Conservation (phyloP, 2,888 invertebrate species). For the Nemotelus nigrinus region DNA sequence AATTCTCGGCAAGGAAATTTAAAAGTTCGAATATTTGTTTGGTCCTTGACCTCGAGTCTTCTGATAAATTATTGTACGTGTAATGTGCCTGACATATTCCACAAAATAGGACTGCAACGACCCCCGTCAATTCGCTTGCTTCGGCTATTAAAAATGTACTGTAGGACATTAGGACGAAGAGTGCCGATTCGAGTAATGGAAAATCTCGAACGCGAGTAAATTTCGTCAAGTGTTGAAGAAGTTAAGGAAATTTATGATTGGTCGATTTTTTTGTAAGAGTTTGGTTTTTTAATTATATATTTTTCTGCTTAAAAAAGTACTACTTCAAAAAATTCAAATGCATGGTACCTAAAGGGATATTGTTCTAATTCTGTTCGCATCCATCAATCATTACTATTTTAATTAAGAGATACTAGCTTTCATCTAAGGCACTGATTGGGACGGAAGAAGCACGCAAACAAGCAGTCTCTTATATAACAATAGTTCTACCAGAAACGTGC, state of each 20-base stretch:
- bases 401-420: too few species aligned
- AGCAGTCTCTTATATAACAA: too few species aligned
- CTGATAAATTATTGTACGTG: conserved; percentile 94
- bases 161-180: conserved; percentile 98
- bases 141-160: conserved; percentile 97
- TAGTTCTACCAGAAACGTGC: too few species aligned
- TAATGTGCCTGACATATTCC: conserved; percentile 99
- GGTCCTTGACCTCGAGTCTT: conserved; percentile 85
- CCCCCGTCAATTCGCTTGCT: conserved; percentile 94
- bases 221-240: conserved; percentile 80
- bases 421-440: too few species aligned
- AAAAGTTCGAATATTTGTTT: conserved; percentile 93
- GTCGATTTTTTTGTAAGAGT: too few species aligned
- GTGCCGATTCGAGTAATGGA: conserved; percentile 92
- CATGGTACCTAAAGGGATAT: too few species aligned
- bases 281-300: too few species aligned
- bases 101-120: conserved; percentile 97
- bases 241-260: conserved; percentile 56
- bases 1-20: conserved; percentile 97
- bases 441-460: too few species aligned
- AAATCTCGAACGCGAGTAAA: conserved; percentile 94
- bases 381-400: too few species aligned
- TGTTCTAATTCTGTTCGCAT: too few species aligned
- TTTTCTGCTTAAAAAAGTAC: too few species aligned
- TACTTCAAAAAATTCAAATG: too few species aligned